phyloP scores from a whole-genome alignment of 2,113 vertebrate genomes.

The Neodon shergylaensis region DNA sequence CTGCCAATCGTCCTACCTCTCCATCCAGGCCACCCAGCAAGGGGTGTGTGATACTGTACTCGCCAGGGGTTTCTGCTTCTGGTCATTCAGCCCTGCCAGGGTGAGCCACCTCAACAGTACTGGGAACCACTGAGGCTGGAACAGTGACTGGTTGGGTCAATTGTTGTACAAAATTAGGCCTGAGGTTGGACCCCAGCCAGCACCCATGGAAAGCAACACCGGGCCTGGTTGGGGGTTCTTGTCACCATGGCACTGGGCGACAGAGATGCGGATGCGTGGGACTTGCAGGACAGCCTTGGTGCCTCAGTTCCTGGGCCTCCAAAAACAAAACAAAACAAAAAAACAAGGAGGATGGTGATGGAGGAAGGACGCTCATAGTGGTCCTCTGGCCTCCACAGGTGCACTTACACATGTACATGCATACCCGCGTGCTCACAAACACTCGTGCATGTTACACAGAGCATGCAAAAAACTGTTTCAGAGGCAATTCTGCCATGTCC shows the following conservation, averaged over 20 bases:
- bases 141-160: background rate
- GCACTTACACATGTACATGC: background rate
- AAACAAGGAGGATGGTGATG: no score
- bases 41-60: background rate
- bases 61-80: background rate
- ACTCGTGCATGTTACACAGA: background rate
- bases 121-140: background rate
- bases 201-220: background rate
- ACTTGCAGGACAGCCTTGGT: background rate
- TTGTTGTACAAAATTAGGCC: background rate
- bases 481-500: background rate
- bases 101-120: background rate
- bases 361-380: no score
- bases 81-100: constrained; percentile 8
- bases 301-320: background rate
- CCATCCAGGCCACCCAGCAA: background rate
- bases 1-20: background rate
- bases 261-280: no score
- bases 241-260: background rate
- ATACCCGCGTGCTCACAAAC: no score
- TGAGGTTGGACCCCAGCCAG: no score
- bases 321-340: background rate
- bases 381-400: background rate
- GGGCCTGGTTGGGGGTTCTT: no score
- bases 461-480: background rate